phyloP scores from a whole-genome alignment of 35 echinoderm and acorn worm genomes.

The Patiria miniata region DNA sequence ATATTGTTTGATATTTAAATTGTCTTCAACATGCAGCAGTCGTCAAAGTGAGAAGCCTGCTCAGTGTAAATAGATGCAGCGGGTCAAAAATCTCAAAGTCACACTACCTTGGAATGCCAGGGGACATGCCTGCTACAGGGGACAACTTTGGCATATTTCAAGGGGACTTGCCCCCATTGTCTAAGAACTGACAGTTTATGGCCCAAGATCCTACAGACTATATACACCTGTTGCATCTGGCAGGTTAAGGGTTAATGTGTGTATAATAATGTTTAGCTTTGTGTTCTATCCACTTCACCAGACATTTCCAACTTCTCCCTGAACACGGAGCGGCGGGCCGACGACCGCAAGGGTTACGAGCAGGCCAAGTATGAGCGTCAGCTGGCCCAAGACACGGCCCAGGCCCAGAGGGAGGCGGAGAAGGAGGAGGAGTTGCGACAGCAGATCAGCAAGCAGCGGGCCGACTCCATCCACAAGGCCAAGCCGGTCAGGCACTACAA shows the following conservation, averaged over 20 bases:
- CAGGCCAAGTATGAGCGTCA: conserved; percentile 55
- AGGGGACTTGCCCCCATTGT: too few relatives aligned
- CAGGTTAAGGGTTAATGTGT: too few relatives aligned
- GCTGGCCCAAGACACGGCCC: conserved; percentile 9
- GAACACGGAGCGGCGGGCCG: conserved; percentile 80
- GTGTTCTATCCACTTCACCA: not conserved
- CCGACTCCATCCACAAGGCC: conserved; percentile 60
- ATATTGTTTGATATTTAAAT: not conserved
- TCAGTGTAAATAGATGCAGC: too few relatives aligned
- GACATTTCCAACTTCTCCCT: conserved; percentile 66
- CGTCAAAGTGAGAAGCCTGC: too few relatives aligned
- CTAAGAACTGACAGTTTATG: too few relatives aligned
- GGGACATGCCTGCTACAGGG: too few relatives aligned
- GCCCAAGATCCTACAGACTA: too few relatives aligned
- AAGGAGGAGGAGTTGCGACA: conserved; percentile 62
- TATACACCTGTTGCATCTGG: too few relatives aligned
- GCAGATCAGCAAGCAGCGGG: conserved; percentile 4
- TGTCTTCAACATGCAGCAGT: too few relatives aligned
- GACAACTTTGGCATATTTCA: too few relatives aligned
- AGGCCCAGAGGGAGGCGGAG: conserved; percentile 32
- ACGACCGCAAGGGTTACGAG: conserved; percentile 66
- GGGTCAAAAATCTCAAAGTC: not conserved
- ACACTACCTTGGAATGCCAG: not conserved
- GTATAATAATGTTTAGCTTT: too few relatives aligned
- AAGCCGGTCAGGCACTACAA: conserved; percentile 79